Evolutionary conservation across 2,113 vertebrate species (phyloP).

Genomic region (Leiothrix lutea): DNA sequence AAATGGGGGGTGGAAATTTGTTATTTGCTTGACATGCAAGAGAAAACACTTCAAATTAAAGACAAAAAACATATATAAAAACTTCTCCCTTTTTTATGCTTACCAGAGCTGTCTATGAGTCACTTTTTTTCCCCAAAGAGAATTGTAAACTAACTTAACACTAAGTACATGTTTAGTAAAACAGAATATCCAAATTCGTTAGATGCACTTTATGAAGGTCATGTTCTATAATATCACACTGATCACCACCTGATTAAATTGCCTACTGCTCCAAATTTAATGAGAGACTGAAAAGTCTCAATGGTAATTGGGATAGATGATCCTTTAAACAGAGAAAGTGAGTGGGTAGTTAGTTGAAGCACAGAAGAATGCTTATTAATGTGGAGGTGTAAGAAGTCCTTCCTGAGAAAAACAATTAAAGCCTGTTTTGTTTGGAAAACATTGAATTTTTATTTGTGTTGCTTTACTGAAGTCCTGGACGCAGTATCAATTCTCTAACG

Average conservation of each 20-base stretch:
- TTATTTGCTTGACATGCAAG: neutral
- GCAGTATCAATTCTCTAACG: neutral
- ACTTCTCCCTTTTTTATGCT: neutral
- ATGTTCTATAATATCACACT: neutral
- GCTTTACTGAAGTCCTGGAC: neutral
- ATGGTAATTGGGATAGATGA: conserved; percentile 28
- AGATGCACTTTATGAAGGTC: conserved; percentile 3
- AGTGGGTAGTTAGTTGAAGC: conserved; percentile 37
- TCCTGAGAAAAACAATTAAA: conserved; percentile 45
- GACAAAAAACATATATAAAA: neutral
- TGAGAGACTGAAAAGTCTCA: conserved; percentile 54
- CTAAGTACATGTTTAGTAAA: neutral
- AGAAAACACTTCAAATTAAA: neutral
- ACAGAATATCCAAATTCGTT: neutral
- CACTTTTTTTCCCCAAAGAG: neutral
- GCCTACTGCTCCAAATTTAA: conserved; percentile 31
- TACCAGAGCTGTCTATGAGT: neutral
- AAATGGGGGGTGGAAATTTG: neutral
- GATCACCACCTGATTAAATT: conserved; percentile 34
- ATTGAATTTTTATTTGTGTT: conserved; percentile 25
- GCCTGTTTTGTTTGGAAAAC: conserved; percentile 43
- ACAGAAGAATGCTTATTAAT: conserved; percentile 51
- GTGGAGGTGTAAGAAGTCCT: conserved; percentile 25
- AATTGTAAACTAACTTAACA: neutral
- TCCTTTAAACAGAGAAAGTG: conserved; percentile 41